These are phyloP conservation scores for Drosophila pandora DNA, from an alignment of 1,140 invertebrate genomes.

Conservation along the genomic window DNA sequence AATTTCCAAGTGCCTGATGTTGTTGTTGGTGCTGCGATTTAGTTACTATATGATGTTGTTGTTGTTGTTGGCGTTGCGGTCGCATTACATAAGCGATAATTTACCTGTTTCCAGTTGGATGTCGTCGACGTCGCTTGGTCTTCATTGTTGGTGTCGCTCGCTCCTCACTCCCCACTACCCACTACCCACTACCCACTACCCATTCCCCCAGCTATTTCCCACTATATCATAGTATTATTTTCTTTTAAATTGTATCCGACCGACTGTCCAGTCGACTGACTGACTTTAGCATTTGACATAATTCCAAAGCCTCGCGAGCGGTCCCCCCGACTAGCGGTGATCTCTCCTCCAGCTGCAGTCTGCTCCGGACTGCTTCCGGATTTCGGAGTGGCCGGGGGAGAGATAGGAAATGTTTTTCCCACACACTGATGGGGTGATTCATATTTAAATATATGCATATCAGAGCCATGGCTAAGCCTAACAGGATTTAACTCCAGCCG, in stretches of 20 bases:
- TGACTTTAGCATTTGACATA: conserved; percentile 73
- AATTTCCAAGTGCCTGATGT: conserved; percentile 5
- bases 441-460: conserved; percentile 41
- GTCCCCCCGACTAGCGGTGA: background rate
- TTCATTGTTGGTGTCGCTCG: conserved; percentile 16
- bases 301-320: conserved; percentile 62
- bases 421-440: conserved; percentile 21
- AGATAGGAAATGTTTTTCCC: conserved; percentile 26
- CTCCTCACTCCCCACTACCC: background rate
- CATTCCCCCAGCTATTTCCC: too few relatives aligned
- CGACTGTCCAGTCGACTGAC: background rate
- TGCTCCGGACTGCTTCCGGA: conserved; percentile 34
- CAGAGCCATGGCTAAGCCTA: conserved; percentile 1
- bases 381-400: background rate
- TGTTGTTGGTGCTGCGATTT: background rate
- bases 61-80: conserved; percentile 49
- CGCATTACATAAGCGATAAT: conserved; percentile 76
- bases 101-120: conserved; percentile 75
- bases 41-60: background rate
- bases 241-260: background rate
- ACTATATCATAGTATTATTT: background rate
- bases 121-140: conserved; percentile 27
- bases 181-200: too few relatives aligned
- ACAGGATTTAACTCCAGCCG: conserved; percentile 34
- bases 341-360: too few relatives aligned